phyloP scores from a whole-genome alignment of 2,888 invertebrate species.

The Euspilapteryx auroguttella region DNA sequence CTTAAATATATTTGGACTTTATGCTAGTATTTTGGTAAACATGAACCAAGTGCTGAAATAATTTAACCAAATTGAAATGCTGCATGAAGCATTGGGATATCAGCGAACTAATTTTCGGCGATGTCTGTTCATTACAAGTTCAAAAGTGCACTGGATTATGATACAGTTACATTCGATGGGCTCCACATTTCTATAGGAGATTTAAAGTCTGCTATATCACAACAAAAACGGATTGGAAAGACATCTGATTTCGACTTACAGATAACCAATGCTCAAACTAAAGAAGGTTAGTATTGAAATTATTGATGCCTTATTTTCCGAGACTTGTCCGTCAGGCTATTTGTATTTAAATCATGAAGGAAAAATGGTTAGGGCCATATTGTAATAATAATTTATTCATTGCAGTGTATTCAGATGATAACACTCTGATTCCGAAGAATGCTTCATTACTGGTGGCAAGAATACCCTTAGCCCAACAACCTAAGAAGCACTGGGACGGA shows the following conservation, averaged over 20 bases:
- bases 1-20: too few relatives aligned
- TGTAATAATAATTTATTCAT: constrained; percentile 9
- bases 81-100: constrained; percentile 14
- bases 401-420: constrained; percentile 89
- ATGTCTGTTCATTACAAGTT: constrained; percentile 99
- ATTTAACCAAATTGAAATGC: constrained; percentile 26
- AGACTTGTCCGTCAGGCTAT: neutral
- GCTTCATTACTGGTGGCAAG: constrained; percentile 94
- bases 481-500: constrained; percentile 77
- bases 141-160: constrained; percentile 93
- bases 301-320: neutral
- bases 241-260: constrained; percentile 94
- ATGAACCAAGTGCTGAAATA: too few relatives aligned
- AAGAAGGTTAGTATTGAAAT: constrained; percentile 73
- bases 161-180: constrained; percentile 96
- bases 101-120: constrained; percentile 9
- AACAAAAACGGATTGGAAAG: constrained; percentile 93
- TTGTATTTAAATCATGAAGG: neutral
- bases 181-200: constrained; percentile 94
- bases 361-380: too few relatives aligned
- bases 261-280: constrained; percentile 95
- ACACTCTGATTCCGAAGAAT: constrained; percentile 93
- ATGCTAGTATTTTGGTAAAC: too few relatives aligned
- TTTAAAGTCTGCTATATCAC: constrained; percentile 91
- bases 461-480: constrained; percentile 81